Base-by-base conservation (phyloP, 2,797 vertebrate species). In the Tympanoctomys barrerae region DNA sequence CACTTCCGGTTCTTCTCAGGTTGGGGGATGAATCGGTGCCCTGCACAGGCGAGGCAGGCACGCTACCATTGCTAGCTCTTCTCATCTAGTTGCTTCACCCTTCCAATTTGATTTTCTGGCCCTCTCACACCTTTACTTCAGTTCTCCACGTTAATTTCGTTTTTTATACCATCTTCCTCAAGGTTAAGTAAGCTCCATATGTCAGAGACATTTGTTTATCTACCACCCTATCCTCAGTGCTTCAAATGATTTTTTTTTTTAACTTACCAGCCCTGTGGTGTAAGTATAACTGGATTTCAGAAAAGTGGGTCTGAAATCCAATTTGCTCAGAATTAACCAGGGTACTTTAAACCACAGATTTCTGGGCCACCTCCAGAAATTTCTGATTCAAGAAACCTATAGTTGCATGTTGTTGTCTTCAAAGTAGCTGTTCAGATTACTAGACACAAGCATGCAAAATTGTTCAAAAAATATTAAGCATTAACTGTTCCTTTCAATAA, bases 241-340 rank as follows among this genome's bases (percentile, higher is more conserved):
- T 7, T 73, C 39, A 61, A 71, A 36, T 59, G 26, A 80, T 24
- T 73, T 28, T 68, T 59, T 66, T 70, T 73, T 42, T 68, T 8
- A 36, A 80, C 52, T n/a, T 42, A 66, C 57, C 28, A 66, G 46
- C 28, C 2, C n/a, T 57, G 46, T 57, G 36, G n/a, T 46, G 64
- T 90, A 79, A 78, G 39, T 39, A 7, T 68, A 77, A 46, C 49
- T 42, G n/a, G 52, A 42, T 42, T 42, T 42, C n/a, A 70, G 14
- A 36, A 14, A 79, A 79, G n/a, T 87, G 59, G 42, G n/a, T 79
- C 84, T 94, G 49, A 88, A 62, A 80, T 94, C 42, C 33, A 64
- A 6, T 5, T 13, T 84, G 70, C 31, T 79, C 46, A 84, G 54
- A 89, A 94, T 79, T 83, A 91, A 31, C 54, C 83, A 39, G 31